Percentiles rank a stretch among this genome's conserved stretches.
phyloP scores from a whole-genome alignment of 2,888 invertebrate species.

The Philonicus albiceps region DNA sequence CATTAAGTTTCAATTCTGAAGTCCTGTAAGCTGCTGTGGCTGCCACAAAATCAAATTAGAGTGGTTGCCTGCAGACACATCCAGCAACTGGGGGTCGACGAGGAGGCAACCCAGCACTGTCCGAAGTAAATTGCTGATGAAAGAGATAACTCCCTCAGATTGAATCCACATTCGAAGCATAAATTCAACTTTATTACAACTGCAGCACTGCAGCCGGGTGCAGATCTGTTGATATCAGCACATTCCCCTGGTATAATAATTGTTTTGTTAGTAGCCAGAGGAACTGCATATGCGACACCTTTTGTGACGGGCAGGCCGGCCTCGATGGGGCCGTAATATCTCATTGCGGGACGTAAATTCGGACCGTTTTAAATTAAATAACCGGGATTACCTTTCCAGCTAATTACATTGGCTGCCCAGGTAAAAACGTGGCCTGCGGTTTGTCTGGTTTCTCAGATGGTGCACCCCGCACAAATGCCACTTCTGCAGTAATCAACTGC shows the following conservation, averaged over 20 bases:
- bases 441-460: background rate
- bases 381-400: background rate
- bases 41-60: constrained; percentile 37
- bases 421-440: background rate
- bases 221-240: constrained; percentile 34
- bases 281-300: constrained; percentile 27
- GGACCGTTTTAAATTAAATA: background rate
- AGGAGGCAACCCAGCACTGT: background rate
- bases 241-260: constrained; percentile 26
- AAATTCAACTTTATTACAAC: constrained; percentile 47
- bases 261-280: constrained; percentile 32
- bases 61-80: constrained; percentile 28
- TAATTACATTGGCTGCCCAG: background rate
- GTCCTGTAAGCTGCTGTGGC: background rate
- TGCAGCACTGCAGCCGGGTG: constrained; percentile 39
- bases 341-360: background rate
- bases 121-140: constrained; percentile 47
- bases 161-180: constrained; percentile 47
- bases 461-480: background rate
- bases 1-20: constrained; percentile 39
- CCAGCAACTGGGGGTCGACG: background rate
- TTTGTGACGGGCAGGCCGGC: background rate
- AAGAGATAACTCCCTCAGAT: constrained; percentile 47
- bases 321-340: constrained; percentile 3
- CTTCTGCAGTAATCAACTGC: too few species aligned